These are phyloP conservation scores for Lamproptera curius DNA, from an alignment of 2,888 invertebrate species.

Conservation along the genomic window DNA sequence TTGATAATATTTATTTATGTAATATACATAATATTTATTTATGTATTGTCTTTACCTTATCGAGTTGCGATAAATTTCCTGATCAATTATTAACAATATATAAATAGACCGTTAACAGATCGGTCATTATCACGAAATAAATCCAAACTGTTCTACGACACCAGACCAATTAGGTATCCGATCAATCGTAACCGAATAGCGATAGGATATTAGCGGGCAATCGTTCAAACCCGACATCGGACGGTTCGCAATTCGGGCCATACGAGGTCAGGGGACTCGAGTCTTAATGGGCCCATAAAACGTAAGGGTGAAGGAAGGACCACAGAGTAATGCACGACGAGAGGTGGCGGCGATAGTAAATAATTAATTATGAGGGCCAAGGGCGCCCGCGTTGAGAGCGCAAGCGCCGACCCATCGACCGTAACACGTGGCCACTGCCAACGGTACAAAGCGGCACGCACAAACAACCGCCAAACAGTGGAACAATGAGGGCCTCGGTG, in stretches of 20 bases:
- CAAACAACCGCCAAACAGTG: conserved; percentile 28
- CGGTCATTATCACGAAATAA: no score
- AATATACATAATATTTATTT: no score
- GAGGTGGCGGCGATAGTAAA: conserved; percentile 14
- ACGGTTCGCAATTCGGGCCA: conserved; percentile 20
- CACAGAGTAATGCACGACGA: conserved; percentile 8
- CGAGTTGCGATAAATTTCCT: no score
- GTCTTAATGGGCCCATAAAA: neutral
- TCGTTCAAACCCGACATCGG: conserved; percentile 36
- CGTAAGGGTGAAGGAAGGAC: no score
- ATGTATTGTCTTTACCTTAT: no score
- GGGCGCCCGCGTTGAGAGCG: conserved; percentile 38
- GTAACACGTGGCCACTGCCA: conserved; percentile 51
- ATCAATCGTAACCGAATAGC: no score
- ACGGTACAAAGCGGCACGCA: conserved; percentile 28
- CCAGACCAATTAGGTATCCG: no score
- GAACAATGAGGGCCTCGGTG: neutral
- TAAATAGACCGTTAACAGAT: no score
- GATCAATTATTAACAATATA: no score
- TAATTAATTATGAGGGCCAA: conserved; percentile 22
- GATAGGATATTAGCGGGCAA: conserved; percentile 21
- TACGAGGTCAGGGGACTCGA: conserved; percentile 3
- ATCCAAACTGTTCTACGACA: no score
- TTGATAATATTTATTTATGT: no score
- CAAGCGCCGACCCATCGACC: conserved; percentile 66